Percentiles rank a stretch among this genome's conserved stretches.
Evolutionary conservation across 2,888 invertebrate species (phyloP).

Genomic region (Ptychoptera albimana): DNA sequence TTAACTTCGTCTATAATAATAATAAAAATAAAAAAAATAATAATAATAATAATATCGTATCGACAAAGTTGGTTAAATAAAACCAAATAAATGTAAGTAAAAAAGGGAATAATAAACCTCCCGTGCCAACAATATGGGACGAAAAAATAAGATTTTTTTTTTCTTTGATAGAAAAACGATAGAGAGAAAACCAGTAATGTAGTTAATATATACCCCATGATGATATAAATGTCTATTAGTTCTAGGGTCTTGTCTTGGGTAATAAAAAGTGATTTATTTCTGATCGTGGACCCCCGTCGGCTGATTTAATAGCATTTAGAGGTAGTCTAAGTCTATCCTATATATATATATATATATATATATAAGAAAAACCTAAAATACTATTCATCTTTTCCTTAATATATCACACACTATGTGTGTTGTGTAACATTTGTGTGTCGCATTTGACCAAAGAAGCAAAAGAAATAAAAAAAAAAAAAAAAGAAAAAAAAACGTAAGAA

Average conservation of each 20-base stretch:
- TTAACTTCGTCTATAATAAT: no score
- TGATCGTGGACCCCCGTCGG: background rate
- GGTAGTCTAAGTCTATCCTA: background rate
- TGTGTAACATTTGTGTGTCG: no score
- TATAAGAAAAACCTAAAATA: background rate
- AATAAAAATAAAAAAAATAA: no score
- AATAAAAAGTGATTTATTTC: constrained; percentile 5
- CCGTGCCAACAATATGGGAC: no score
- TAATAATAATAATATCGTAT: no score
- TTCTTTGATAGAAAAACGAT: background rate
- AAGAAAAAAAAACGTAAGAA: background rate
- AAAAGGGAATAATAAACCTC: no score
- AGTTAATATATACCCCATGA: constrained; percentile 7
- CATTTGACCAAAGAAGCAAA: background rate
- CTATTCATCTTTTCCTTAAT: background rate
- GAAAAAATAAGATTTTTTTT: no score
- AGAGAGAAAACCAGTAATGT: constrained; percentile 1
- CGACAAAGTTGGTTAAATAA: no score
- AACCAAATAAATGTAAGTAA: no score
- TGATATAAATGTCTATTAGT: constrained; percentile 4
- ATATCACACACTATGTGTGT: no score
- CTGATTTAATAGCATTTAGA: constrained; percentile 4
- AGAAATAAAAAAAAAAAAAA: background rate
- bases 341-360: background rate
- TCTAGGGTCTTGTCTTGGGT: constrained; percentile 1